Base-by-base conservation (phyloP, 2,888 invertebrate genomes). In the Odontomyia ornata region DNA sequence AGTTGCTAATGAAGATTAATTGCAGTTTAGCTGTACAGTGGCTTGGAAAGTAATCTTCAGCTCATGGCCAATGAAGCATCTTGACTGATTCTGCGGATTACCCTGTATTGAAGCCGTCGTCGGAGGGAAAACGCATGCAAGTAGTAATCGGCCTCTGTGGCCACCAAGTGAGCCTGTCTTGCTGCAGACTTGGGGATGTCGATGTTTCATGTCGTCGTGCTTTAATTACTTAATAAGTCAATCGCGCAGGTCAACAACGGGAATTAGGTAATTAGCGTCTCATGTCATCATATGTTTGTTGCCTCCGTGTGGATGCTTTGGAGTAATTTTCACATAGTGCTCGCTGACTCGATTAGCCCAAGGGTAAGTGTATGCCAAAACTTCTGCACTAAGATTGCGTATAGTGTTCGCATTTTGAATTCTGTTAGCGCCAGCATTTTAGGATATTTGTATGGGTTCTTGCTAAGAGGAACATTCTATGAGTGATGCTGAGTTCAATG, bases 1-100 rank as follows among this genome's bases (percentile, higher is more conserved):
- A 72, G 56, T 18, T 82, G 83, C 81, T 85, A 85, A 85, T 86
- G 85, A 85, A 85, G 85, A 85, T 86, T 86, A 85, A 85, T 85
- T 85, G 86, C 85, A 84, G 36, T 36, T 36, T 36, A 36, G 36
- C 3, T 18, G 21, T n/a, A n/a, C 36, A 36, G 65, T 65, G 43
- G 65, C 52, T 7, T 52, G n/a, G 52, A 47, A 23, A 47, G 23
- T 52, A 25, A 27, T 47, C 52, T 52, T 15, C 7, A 18, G 18
- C 52, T 52, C 52, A 5, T 52, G 13, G 15, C 52, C 52, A 15
- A 52, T 13, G 52, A 52, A 52, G n/a, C 52, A 52, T 52, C 18
- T 18, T 52, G 13, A 15, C 15, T 7, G 7, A 7, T 15, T 4
- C n/a, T 4, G 52, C 5, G 18, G 18, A 52, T 15, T 36, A 9